These are phyloP conservation scores for Ostrea denselamellosa DNA, from an alignment of 1,140 invertebrate genomes.

Conservation along the genomic window DNA sequence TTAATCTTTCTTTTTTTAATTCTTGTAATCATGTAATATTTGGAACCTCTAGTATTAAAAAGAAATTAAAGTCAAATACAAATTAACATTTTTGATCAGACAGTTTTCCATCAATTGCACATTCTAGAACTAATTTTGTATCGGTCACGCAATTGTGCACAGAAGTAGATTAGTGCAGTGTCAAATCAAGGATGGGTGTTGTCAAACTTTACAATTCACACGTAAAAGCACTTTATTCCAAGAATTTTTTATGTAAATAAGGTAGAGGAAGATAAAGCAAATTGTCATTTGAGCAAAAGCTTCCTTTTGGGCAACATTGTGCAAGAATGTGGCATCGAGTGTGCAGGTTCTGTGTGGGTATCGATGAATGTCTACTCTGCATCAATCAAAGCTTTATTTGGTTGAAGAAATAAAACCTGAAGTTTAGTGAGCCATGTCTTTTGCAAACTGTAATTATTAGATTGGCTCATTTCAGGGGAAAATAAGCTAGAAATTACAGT, in stretches of 20 bases:
- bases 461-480: conserved; percentile 20
- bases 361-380: background rate
- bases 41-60: background rate
- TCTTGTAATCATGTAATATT: conserved; percentile 9
- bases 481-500: conserved; percentile 33
- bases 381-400: conserved; percentile 2
- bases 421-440: conserved; percentile 12
- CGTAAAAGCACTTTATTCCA: background rate
- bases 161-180: background rate
- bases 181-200: conserved; percentile 16
- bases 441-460: conserved; percentile 12
- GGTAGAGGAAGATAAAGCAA: background rate
- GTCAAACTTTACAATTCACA: conserved; percentile 9
- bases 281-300: background rate
- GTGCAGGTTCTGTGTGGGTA: background rate
- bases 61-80: conserved; percentile 15
- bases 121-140: background rate
- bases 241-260: conserved; percentile 29
- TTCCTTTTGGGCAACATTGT: background rate
- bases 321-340: background rate
- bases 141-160: background rate
- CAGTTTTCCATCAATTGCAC: background rate
- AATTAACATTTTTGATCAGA: conserved; percentile 23
- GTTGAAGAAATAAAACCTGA: conserved; percentile 1
- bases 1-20: conserved; percentile 6